Conservation (phyloP, 1,140 invertebrate genomes). For the Harpegnathos saltator region DNA sequence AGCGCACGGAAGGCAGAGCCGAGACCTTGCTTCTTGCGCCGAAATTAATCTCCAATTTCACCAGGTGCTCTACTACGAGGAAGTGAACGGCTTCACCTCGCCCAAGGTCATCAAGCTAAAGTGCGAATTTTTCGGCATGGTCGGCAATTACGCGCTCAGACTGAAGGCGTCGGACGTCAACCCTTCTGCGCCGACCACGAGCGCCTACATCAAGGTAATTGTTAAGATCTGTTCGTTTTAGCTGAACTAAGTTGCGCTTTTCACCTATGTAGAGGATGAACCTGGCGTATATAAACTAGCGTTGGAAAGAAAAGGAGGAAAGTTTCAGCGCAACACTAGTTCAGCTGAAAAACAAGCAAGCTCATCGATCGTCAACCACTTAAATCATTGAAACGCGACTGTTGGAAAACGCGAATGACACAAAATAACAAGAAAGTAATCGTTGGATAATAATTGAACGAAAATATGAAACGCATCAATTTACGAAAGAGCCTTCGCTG, state of each 20-base stretch:
- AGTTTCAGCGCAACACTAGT: too few species aligned
- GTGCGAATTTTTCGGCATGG: constrained; percentile 92
- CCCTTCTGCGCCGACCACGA: constrained; percentile 86
- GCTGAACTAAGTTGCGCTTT: too few species aligned
- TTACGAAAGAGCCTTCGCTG: not conserved
- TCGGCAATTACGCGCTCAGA: constrained; percentile 91
- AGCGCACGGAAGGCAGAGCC: not conserved
- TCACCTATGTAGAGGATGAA: too few species aligned
- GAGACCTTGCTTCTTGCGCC: not conserved
- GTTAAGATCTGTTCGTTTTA: too few species aligned
- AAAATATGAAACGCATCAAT: too few species aligned
- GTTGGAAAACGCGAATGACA: not conserved
- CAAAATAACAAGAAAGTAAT: not conserved
- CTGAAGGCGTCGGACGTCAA: constrained; percentile 87
- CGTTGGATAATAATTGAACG: too few species aligned
- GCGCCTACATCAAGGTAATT: constrained; percentile 89
- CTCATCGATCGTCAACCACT: not conserved
- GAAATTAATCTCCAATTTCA: not conserved
- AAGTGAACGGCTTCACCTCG: constrained; percentile 90
- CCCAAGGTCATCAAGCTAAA: constrained; percentile 88
- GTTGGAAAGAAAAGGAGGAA: too few species aligned
- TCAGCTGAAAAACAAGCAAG: too few species aligned
- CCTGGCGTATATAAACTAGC: too few species aligned
- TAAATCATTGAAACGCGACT: not conserved
- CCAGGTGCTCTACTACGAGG: constrained; percentile 89